A percentile compares a stretch with the other conserved stretches of the same genome.
Conservation (phyloP, 2,797 vertebrate species). For the Staurois parvus region DNA sequence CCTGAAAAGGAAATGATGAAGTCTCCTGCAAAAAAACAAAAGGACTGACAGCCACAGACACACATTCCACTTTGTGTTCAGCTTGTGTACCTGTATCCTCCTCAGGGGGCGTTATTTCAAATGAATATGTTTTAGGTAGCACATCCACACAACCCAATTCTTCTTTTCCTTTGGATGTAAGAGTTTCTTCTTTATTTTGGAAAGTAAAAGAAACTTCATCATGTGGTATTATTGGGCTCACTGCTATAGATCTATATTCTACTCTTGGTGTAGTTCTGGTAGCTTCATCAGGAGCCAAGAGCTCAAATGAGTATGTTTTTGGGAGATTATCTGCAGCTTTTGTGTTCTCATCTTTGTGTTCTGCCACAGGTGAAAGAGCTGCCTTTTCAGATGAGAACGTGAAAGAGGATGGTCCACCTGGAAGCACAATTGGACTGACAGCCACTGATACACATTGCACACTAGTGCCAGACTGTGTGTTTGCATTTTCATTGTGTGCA, state of each 20-base stretch:
- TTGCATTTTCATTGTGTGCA: constrained; percentile 71
- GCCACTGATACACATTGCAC: constrained; percentile 85
- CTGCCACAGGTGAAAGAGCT: background rate
- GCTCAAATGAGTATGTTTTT: constrained; percentile 75
- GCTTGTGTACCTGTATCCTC: constrained; percentile 88
- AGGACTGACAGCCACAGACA: constrained; percentile 92
- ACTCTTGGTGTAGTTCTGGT: constrained; percentile 85
- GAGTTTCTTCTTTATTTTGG: constrained; percentile 48
- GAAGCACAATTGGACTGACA: constrained; percentile 95
- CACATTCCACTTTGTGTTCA: constrained; percentile 84
- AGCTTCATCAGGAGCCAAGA: constrained; percentile 75
- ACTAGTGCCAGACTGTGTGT: constrained; percentile 88
- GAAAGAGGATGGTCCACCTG: constrained; percentile 79
- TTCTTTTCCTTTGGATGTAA: constrained; percentile 8
- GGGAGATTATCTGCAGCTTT: constrained; percentile 71
- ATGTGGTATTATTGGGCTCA: constrained; percentile 85
- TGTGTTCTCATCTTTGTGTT: constrained; percentile 9
- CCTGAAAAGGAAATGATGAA: constrained; percentile 79
- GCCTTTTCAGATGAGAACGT: constrained; percentile 72
- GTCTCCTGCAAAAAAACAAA: constrained; percentile 90
- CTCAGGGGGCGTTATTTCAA: constrained; percentile 70
- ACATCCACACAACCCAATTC: constrained; percentile 67
- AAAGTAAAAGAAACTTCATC: constrained; percentile 81
- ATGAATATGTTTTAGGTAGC: constrained; percentile 73
- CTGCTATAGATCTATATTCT: constrained; percentile 82